Percentiles rank a stretch among this genome's conserved stretches.
phyloP scores from a whole-genome alignment of 2,797 vertebrate genomes.

The Nyctibius grandis region DNA sequence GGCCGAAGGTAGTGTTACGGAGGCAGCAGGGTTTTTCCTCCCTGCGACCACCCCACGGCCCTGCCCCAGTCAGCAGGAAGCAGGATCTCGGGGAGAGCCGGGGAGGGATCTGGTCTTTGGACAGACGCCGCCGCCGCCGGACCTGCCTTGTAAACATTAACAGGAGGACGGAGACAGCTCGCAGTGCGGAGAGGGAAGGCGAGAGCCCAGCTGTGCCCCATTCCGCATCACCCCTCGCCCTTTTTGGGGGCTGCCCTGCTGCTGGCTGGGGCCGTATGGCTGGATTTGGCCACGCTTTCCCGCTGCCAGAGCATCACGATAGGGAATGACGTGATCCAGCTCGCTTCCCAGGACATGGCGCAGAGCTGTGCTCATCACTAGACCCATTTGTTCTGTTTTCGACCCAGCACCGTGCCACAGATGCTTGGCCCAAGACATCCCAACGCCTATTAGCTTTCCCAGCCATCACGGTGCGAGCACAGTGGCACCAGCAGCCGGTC shows the following conservation, averaged over 20 bases:
- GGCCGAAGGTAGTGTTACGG: background rate
- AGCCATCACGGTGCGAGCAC: accelerated
- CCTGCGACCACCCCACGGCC: accelerated
- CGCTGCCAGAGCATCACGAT: background rate
- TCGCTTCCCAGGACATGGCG: background rate
- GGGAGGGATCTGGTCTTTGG: conserved; percentile 38
- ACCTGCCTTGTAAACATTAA: conserved; percentile 64
- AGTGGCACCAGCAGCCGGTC: background rate
- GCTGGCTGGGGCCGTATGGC: background rate
- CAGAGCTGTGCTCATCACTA: background rate
- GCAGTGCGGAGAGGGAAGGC: accelerated
- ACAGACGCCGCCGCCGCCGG: background rate
- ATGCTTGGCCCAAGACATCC: background rate
- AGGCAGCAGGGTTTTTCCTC: background rate
- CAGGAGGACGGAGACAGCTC: background rate
- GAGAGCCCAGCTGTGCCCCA: accelerated
- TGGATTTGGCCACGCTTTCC: background rate
- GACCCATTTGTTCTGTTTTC: background rate
- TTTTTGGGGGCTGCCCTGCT: background rate
- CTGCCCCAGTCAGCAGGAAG: background rate
- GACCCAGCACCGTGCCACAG: background rate
- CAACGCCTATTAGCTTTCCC: background rate
- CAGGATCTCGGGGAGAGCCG: background rate
- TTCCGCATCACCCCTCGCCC: accelerated
- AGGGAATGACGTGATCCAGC: background rate